Evolutionary conservation across 2,888 invertebrate species (phyloP).

Genomic region (Girardia tigrina): DNA sequence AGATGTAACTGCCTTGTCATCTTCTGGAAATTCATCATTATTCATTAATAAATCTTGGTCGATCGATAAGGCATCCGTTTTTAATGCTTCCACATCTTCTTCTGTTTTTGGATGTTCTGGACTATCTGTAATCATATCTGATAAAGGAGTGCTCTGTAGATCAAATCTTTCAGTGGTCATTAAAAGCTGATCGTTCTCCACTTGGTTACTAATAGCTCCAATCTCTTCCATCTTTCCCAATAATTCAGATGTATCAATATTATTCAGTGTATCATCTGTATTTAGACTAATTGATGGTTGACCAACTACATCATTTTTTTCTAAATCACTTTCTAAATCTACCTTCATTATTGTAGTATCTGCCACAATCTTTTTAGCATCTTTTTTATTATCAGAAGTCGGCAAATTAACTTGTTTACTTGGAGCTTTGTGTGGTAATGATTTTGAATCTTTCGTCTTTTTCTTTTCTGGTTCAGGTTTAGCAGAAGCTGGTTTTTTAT

Average conservation of each 20-base stretch:
- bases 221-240: background rate
- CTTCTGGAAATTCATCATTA: background rate
- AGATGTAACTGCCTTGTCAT: background rate
- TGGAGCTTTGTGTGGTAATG: background rate
- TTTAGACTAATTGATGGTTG: background rate
- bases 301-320: background rate
- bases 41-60: background rate
- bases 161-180: background rate
- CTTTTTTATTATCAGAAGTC: background rate
- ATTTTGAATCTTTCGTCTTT: background rate
- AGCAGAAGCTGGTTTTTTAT: background rate
- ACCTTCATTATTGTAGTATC: background rate
- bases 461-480: background rate
- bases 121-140: conserved; percentile 4
- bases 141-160: conserved; percentile 12
- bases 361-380: background rate
- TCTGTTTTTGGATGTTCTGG: conserved; percentile 6
- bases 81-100: conserved; percentile 13
- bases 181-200: background rate
- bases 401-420: background rate
- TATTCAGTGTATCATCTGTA: conserved; percentile 1
- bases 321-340: background rate
- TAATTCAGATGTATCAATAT: conserved; percentile 17
- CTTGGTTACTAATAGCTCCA: background rate
- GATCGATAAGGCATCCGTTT: conserved; percentile 11